These are phyloP conservation scores for Mylabris phalerata DNA, from an alignment of 1,140 invertebrate genomes.

Conservation along the genomic window DNA sequence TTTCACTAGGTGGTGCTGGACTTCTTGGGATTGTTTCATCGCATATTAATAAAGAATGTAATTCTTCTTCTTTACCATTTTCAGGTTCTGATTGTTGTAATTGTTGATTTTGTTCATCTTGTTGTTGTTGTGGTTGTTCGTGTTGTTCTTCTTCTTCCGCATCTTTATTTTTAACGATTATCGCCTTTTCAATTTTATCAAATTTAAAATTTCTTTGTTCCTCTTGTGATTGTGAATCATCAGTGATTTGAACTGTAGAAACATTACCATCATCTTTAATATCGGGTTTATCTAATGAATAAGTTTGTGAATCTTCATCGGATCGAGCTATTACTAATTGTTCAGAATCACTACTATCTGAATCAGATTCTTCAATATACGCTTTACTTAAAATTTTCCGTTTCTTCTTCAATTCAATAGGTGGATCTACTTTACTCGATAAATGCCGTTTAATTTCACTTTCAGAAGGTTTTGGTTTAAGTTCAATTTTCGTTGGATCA, in stretches of 20 bases:
- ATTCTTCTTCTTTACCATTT: slow-evolving; percentile 32
- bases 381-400: slow-evolving; percentile 44
- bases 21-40: slow-evolving; percentile 84
- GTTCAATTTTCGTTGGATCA: slow-evolving; percentile 9
- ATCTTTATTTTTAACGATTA: slow-evolving; percentile 1
- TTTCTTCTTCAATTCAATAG: slow-evolving; percentile 27
- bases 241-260: slow-evolving; percentile 22
- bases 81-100: slow-evolving; percentile 13
- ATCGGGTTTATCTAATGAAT: slow-evolving; percentile 31
- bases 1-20: slow-evolving; percentile 58
- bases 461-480: slow-evolving; percentile 16
- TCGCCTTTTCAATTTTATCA: slow-evolving; percentile 34
- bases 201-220: slow-evolving; percentile 36
- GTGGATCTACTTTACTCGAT: slow-evolving; percentile 16
- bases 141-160: slow-evolving; percentile 15
- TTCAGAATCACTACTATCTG: slow-evolving; percentile 68
- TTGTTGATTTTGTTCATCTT: slow-evolving; percentile 22
- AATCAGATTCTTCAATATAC: slow-evolving; percentile 41
- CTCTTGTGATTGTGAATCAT: slow-evolving; percentile 31
- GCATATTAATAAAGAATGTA: slow-evolving; percentile 63
- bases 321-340: slow-evolving; percentile 50
- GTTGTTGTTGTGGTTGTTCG: slow-evolving; percentile 2
- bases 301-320: slow-evolving; percentile 38
- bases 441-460: slow-evolving; percentile 1
- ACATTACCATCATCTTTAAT: slow-evolving; percentile 31